phyloP scores from a whole-genome alignment of 2,888 invertebrate species.

The Stegana nigrithorax region DNA sequence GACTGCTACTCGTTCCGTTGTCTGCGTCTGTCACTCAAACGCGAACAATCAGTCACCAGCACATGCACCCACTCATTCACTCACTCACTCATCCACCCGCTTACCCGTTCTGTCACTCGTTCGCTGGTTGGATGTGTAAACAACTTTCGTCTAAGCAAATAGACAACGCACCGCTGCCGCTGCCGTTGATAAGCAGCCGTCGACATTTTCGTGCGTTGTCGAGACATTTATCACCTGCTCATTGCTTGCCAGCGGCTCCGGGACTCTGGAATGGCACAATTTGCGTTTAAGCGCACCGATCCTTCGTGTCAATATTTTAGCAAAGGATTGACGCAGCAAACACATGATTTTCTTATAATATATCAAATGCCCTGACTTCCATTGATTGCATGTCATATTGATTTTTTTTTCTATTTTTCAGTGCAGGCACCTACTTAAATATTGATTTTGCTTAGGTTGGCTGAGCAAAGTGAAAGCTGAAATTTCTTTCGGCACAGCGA shows the following conservation, averaged over 20 bases:
- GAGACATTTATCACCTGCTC: conserved; percentile 51
- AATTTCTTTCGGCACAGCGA: too few relatives aligned
- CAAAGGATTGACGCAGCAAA: conserved; percentile 49
- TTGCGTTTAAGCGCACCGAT: conserved; percentile 32
- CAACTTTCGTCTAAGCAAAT: conserved; percentile 31
- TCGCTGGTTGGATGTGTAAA: too few relatives aligned
- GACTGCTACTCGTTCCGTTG: not conserved
- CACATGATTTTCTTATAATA: conserved; percentile 25
- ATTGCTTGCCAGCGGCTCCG: conserved; percentile 6
- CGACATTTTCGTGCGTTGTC: conserved; percentile 26
- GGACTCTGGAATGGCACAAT: conserved; percentile 18
- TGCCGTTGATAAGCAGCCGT: conserved; percentile 48
- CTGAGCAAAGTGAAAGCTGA: too few relatives aligned
- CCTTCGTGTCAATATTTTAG: conserved; percentile 47
- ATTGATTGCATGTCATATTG: too few relatives aligned
- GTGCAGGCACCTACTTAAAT: too few relatives aligned
- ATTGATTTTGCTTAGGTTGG: too few relatives aligned
- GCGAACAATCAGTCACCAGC: too few relatives aligned
- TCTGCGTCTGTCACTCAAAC: too few relatives aligned
- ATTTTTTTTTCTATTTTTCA: too few relatives aligned
- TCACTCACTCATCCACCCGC: not conserved
- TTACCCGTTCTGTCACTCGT: too few relatives aligned
- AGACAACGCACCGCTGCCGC: conserved; percentile 27
- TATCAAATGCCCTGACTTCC: too few relatives aligned
- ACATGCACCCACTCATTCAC: not conserved